Conservation (phyloP, 2,797 vertebrate species). For the Mionectes olivaceus region DNA sequence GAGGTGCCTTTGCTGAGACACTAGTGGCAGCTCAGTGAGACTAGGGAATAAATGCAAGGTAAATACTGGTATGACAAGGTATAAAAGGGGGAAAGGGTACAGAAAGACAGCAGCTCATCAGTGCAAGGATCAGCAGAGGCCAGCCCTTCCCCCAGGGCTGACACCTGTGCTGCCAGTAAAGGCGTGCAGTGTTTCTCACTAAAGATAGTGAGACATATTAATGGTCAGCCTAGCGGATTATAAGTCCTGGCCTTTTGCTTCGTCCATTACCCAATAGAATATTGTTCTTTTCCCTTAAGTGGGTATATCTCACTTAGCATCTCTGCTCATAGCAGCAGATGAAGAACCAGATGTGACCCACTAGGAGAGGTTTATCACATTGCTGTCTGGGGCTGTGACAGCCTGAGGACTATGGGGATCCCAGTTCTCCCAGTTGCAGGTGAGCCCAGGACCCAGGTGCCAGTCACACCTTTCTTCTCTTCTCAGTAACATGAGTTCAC, state of each 20-base stretch:
- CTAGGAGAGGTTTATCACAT: background rate
- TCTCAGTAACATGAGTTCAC: background rate
- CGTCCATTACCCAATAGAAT: background rate
- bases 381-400: background rate
- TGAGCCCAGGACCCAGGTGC: background rate
- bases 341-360: background rate
- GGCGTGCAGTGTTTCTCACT: background rate
- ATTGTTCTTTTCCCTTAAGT: background rate
- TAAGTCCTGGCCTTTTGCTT: background rate
- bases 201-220: background rate
- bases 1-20: background rate
- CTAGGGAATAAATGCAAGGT: background rate
- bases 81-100: background rate
- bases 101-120: background rate
- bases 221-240: rapidly evolving
- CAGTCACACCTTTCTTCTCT: background rate
- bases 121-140: background rate
- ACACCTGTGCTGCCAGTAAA: background rate
- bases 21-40: background rate
- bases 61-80: background rate
- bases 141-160: background rate
- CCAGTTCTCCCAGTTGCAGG: background rate
- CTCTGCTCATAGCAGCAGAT: background rate
- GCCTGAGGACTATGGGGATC: background rate
- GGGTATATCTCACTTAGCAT: background rate